Evolutionary conservation across 1,140 invertebrate genomes (phyloP), one percentile per base, ranked within the genome.

Genomic region (Diorhabda sublineata): DNA sequence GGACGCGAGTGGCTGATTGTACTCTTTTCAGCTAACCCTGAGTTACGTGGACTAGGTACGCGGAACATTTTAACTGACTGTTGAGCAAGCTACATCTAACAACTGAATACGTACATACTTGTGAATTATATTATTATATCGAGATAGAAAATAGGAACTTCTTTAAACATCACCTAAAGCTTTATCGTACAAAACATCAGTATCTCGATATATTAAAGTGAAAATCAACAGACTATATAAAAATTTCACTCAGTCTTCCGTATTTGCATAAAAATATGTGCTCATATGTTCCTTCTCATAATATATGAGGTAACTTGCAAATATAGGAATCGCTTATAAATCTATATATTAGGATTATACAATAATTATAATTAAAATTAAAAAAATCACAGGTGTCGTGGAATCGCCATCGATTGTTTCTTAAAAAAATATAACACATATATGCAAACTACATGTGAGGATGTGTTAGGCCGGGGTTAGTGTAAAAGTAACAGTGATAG

Each of bases 401-500:
- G 73, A 76, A 80, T 81, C 78, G 78, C 76, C 77, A 72, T 80
- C 75, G 68, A 76, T 79, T 75, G 73, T 74, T 77, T 75, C 60
- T 77, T 74, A 77, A 77, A 76, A 79, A 78, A 80, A 80, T 79
- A 79, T 76, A 72, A 76, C 71, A 74, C 71, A 77, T 73, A 71
- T 75, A 71, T 69, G 71, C 73, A 73, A 72, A 75, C 67, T 72
- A 73, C 62, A 64, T 68, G 68, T 74, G 69, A 59, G 72, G 70
- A 67, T 63, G n/a, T 68, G 69, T 77, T 89, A 95, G 83, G 94
- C 92, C 69, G 95, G 95, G 76, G 92, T 96, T 64, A 98, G 89
- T 74, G 90, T 94, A 81, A 97, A 96, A 78, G 94, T 95, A 66
- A 95, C 90, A 68, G 92, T 94, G 73, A 95, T 85, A 68, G 90